Percentiles rank a stretch among this genome's conserved stretches.
Conservation (phyloP, 2,888 invertebrate genomes). For the Bombyx huttoni region DNA sequence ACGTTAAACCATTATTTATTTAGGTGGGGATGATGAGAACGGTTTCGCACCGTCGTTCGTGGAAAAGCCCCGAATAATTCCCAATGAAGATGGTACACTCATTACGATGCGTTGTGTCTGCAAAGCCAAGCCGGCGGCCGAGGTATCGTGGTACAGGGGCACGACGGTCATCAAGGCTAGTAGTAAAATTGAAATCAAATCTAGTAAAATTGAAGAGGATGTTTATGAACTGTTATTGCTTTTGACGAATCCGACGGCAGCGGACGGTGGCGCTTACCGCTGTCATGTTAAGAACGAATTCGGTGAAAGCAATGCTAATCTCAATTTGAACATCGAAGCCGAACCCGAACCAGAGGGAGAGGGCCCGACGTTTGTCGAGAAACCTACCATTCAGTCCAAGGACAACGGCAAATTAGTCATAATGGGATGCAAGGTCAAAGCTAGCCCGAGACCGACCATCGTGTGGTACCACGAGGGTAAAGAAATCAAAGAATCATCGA, state of each 20-base stretch:
- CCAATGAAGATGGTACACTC: slow-evolving; percentile 96
- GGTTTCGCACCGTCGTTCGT: slow-evolving; percentile 97
- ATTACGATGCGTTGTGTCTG: slow-evolving; percentile 98
- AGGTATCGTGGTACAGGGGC: slow-evolving; percentile 95
- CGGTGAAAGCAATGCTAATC: slow-evolving; percentile 96
- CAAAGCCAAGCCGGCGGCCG: slow-evolving; percentile 95
- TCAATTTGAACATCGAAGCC: slow-evolving; percentile 97
- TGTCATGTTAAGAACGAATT: slow-evolving; percentile 96
- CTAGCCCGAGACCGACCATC: slow-evolving; percentile 64
- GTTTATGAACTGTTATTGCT: slow-evolving; percentile 86
- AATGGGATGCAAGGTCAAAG: slow-evolving; percentile 67
- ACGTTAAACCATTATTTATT: slow-evolving; percentile 15
- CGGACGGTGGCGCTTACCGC: slow-evolving; percentile 76
- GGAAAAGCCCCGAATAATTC: slow-evolving; percentile 99
- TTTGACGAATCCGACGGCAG: slow-evolving; percentile 64
- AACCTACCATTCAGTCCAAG: slow-evolving; percentile 88
- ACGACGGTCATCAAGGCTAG: slow-evolving; percentile 88
- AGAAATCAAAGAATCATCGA: slow-evolving; percentile 84
- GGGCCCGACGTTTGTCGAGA: slow-evolving; percentile 94
- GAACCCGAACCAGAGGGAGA: slow-evolving; percentile 94
- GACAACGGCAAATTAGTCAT: slow-evolving; percentile 64
- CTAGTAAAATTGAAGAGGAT: slow-evolving; percentile 84
- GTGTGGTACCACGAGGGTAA: slow-evolving; percentile 68
- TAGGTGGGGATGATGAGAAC: slow-evolving; percentile 92
- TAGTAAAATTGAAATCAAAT: slow-evolving; percentile 86